A percentile compares a stretch with the other conserved stretches of the same genome.
Conservation (phyloP, 1,140 invertebrate species). For the Drosophila repletoides region DNA sequence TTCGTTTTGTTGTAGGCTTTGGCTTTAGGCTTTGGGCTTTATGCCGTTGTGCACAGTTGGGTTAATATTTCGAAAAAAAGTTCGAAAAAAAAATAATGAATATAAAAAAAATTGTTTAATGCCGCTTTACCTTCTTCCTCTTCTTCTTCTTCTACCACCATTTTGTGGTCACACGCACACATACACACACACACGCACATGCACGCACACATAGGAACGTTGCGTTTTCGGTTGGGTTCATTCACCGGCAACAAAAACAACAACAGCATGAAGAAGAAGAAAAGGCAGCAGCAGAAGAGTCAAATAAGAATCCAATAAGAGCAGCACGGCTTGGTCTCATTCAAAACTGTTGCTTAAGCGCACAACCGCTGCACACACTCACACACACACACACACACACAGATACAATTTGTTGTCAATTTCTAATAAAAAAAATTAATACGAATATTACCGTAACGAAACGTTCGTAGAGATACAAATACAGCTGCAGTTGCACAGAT, state of each 20-base stretch:
- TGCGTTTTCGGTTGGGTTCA: constrained; percentile 44
- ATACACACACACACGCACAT: constrained; percentile 5
- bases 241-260: constrained; percentile 34
- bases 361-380: constrained; percentile 28
- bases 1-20: constrained; percentile 29
- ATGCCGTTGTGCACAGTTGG: constrained; percentile 60
- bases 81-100: neutral
- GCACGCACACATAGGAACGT: constrained; percentile 13
- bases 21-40: constrained; percentile 37
- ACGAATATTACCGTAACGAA: constrained; percentile 40
- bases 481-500: constrained; percentile 16
- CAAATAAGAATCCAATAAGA: constrained; percentile 41
- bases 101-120: constrained; percentile 33
- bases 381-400: neutral
- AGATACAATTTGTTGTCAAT: constrained; percentile 27
- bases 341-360: constrained; percentile 46
- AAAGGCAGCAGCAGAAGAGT: too few species aligned
- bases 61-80: constrained; percentile 55
- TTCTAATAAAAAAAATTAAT: constrained; percentile 30
- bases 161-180: constrained; percentile 40
- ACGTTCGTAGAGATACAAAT: constrained; percentile 16
- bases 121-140: constrained; percentile 38
- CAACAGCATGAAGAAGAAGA: neutral
- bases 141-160: constrained; percentile 50
- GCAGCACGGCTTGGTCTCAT: constrained; percentile 36